A percentile compares a stretch with the other conserved stretches of the same genome.
These are phyloP conservation scores for Chrysolina haemoptera DNA, from an alignment of 2,888 invertebrate genomes.

Conservation along the genomic window DNA sequence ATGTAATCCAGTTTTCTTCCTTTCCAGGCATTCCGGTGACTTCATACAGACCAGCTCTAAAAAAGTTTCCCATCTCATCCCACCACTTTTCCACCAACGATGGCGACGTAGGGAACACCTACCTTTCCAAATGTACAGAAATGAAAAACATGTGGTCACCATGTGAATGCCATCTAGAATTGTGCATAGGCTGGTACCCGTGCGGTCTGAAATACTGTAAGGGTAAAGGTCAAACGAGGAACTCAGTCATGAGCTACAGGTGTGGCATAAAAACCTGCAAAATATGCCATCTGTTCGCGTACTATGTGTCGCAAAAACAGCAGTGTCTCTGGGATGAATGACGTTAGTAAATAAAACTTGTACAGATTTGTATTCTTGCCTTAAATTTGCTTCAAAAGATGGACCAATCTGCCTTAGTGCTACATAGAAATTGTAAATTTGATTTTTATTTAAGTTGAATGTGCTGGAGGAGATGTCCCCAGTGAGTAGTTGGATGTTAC, in stretches of 20 bases:
- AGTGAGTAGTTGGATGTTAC: background rate
- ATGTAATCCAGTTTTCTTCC: background rate
- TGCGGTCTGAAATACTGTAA: slow-evolving; percentile 96
- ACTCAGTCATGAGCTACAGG: slow-evolving; percentile 80
- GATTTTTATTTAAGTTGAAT: slow-evolving; percentile 15
- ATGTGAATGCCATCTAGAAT: slow-evolving; percentile 89
- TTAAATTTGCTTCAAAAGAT: slow-evolving; percentile 59
- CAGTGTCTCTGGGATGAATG: slow-evolving; percentile 84
- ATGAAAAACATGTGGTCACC: slow-evolving; percentile 80
- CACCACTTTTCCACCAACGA: slow-evolving; percentile 56
- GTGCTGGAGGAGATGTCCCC: background rate
- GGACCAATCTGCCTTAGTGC: slow-evolving; percentile 68
- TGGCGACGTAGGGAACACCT: slow-evolving; percentile 56
- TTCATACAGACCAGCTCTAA: slow-evolving; percentile 80
- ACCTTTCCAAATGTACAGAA: slow-evolving; percentile 74
- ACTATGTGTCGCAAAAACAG: slow-evolving; percentile 87
- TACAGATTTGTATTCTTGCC: slow-evolving; percentile 54
- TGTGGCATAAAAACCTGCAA: slow-evolving; percentile 97
- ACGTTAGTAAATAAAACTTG: slow-evolving; percentile 49
- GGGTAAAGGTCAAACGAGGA: slow-evolving; percentile 70
- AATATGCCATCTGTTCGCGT: slow-evolving; percentile 90
- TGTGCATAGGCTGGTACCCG: slow-evolving; percentile 96
- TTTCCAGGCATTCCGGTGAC: slow-evolving; percentile 80
- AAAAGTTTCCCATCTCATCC: slow-evolving; percentile 76
- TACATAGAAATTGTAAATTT: slow-evolving; percentile 38